Conservation (phyloP, 2,797 vertebrate species). For the Loris lydekkerianus region DNA sequence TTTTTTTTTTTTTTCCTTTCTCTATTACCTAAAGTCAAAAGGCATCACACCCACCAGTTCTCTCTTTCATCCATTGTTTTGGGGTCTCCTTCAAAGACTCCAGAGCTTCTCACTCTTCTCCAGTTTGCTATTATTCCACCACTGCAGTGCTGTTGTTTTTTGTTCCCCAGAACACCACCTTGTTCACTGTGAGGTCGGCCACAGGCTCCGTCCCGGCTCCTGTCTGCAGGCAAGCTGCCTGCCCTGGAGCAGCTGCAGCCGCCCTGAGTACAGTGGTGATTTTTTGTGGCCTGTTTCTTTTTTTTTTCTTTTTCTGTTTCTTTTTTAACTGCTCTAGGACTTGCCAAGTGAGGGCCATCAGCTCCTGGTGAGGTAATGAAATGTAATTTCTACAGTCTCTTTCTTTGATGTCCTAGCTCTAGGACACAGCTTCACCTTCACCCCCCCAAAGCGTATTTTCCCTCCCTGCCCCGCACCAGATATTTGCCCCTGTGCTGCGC, state of each 20-base stretch:
- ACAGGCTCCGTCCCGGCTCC: neutral
- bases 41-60: neutral
- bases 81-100: conserved; percentile 66
- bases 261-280: neutral
- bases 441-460: neutral
- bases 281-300: neutral
- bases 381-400: neutral
- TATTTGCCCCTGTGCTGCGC: conserved; percentile 28
- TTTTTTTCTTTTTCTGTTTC: neutral
- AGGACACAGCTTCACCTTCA: neutral
- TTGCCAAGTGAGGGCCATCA: neutral
- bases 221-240: neutral
- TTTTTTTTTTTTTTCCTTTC: neutral
- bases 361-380: neutral
- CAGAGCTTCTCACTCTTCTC: neutral
- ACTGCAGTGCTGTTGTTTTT: neutral
- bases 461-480: neutral
- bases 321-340: neutral
- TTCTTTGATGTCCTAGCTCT: neutral
- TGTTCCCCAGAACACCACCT: neutral
- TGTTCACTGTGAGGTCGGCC: neutral
- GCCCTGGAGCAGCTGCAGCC: neutral
- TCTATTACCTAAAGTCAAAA: conserved; percentile 67
- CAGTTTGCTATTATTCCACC: neutral
- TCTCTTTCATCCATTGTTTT: conserved; percentile 47